Percentiles rank a stretch among this genome's conserved stretches.
phyloP scores from a whole-genome alignment of 1,140 invertebrate genomes.

The Drosophila sturtevanti region DNA sequence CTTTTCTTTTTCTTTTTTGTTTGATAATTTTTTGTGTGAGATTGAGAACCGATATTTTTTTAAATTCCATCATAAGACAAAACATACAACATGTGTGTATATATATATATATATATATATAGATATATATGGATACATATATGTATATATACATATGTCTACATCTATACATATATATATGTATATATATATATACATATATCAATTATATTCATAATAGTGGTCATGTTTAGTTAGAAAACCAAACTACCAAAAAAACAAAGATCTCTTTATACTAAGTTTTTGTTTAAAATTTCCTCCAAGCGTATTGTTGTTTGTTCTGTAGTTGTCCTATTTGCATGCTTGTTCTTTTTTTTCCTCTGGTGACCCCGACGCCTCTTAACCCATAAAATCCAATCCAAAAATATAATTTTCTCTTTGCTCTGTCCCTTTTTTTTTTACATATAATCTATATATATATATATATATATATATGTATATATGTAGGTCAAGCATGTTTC shows the following conservation, averaged over 20 bases:
- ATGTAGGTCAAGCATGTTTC: neutral
- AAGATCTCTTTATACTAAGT: conserved; percentile 36
- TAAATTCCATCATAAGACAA: conserved; percentile 5
- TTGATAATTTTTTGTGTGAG: neutral
- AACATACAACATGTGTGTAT: too few relatives aligned
- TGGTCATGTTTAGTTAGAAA: conserved; percentile 78
- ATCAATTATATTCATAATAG: conserved; percentile 35
- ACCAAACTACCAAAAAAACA: conserved; percentile 20
- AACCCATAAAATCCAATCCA: neutral
- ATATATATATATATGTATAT: neutral
- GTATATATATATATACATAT: conserved; percentile 3
- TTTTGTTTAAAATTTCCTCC: conserved; percentile 17
- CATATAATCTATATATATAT: neutral
- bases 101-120: too few relatives aligned
- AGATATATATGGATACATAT: too few relatives aligned
- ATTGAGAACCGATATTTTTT: conserved; percentile 4
- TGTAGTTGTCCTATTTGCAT: conserved; percentile 28
- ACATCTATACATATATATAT: neutral
- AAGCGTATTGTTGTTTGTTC: conserved; percentile 1
- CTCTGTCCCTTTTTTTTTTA: neutral
- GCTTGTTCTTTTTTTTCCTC: neutral
- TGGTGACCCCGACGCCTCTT: neutral
- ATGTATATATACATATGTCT: too few relatives aligned
- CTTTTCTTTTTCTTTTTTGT: neutral
- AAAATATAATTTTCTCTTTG: neutral